Percentiles rank a stretch among this genome's conserved stretches.
Conservation (phyloP, 2,888 invertebrate species). For the Caenorhabditis drosophilae region DNA sequence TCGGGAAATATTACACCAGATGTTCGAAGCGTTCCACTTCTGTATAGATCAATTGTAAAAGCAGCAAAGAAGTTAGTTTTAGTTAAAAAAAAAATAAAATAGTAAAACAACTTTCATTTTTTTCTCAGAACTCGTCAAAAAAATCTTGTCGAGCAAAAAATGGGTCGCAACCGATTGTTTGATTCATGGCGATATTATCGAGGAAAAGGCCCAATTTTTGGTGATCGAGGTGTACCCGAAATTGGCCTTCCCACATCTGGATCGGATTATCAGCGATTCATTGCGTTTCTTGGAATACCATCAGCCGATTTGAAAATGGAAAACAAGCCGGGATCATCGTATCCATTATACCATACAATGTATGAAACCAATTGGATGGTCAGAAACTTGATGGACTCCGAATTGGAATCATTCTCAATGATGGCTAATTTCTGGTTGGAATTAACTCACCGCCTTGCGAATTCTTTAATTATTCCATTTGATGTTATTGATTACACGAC, state of each 20-base stretch:
- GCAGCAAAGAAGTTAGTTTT: conserved; percentile 29
- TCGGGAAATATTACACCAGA: conserved; percentile 44
- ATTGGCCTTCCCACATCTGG: conserved; percentile 43
- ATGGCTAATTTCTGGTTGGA: conserved; percentile 42
- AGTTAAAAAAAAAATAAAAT: not conserved
- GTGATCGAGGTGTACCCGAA: conserved; percentile 41
- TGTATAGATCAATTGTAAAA: conserved; percentile 37
- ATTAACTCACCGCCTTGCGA: conserved; percentile 34
- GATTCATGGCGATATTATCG: conserved; percentile 45
- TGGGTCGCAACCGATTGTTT: conserved; percentile 29
- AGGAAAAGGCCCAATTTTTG: conserved; percentile 28
- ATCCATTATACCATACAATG: conserved; percentile 53
- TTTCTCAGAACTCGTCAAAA: conserved; percentile 30
- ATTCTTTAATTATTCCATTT: conserved; percentile 43
- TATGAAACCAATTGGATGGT: conserved; percentile 46
- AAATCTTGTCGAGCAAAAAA: conserved; percentile 14
- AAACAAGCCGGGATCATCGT: conserved; percentile 32
- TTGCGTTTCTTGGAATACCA: conserved; percentile 41
- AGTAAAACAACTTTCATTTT: not conserved
- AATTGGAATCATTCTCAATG: conserved; percentile 16
- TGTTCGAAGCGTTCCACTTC: conserved; percentile 40
- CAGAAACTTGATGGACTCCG: conserved; percentile 32
- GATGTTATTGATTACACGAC: conserved; percentile 39
- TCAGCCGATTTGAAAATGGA: conserved; percentile 46
- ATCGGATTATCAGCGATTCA: conserved; percentile 49